Evolutionary conservation across 2,888 invertebrate species (phyloP).

Genomic region (Conomelus anceps): DNA sequence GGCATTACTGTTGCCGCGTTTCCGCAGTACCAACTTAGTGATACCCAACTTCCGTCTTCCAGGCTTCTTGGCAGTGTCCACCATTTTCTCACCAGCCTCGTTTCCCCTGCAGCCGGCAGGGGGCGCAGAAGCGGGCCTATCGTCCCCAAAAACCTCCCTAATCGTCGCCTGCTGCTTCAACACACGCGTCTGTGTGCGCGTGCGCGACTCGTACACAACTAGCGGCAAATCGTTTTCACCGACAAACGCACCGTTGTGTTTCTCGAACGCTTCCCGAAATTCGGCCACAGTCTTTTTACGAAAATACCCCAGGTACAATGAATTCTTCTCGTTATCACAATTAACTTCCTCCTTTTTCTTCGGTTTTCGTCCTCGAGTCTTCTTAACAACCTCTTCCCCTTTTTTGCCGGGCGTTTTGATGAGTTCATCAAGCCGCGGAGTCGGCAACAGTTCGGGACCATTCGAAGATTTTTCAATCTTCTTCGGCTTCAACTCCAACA

Average conservation of each 20-base stretch:
- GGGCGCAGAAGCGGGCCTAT: slow-evolving; percentile 75
- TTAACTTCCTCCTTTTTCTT: slow-evolving; percentile 42
- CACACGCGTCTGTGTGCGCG: slow-evolving; percentile 65
- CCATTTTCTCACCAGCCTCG: slow-evolving; percentile 34
- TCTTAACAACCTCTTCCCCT: slow-evolving; percentile 22
- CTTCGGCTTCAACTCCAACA: slow-evolving; percentile 47
- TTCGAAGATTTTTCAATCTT: slow-evolving; percentile 29
- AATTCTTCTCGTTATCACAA: slow-evolving; percentile 46
- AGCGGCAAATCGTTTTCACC: slow-evolving; percentile 60
- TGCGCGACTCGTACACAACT: slow-evolving; percentile 63
- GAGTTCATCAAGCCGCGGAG: slow-evolving; percentile 52
- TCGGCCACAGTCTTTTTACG: slow-evolving; percentile 61
- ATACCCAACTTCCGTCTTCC: slow-evolving; percentile 39
- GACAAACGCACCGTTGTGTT: slow-evolving; percentile 50
- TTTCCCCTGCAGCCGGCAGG: slow-evolving; percentile 48
- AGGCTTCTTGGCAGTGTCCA: slow-evolving; percentile 42
- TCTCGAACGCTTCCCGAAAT: slow-evolving; percentile 57
- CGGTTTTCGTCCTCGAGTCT: slow-evolving; percentile 35
- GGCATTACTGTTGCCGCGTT: slow-evolving; percentile 16
- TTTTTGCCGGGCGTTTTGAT: slow-evolving; percentile 44
- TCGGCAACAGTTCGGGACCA: slow-evolving; percentile 52
- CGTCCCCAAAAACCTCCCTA: slow-evolving; percentile 73
- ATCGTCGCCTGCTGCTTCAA: slow-evolving; percentile 69
- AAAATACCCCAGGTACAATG: slow-evolving; percentile 46
- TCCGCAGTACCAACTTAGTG: slow-evolving; percentile 16